These are phyloP conservation scores for Leptothorax acervorum DNA, from an alignment of 2,888 invertebrate genomes.

Conservation along the genomic window DNA sequence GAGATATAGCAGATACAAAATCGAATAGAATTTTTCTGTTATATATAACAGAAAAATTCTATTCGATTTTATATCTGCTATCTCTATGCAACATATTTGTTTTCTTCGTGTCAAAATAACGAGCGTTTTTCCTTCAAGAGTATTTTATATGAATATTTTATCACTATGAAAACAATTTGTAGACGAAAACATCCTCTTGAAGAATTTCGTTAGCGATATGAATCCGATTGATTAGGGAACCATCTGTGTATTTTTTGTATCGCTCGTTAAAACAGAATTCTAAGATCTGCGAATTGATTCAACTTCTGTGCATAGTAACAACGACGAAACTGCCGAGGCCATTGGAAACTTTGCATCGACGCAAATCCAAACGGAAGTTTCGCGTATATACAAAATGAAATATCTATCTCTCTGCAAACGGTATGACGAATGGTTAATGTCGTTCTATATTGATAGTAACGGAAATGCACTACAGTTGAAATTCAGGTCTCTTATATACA, in stretches of 20 bases:
- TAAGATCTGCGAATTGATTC: neutral
- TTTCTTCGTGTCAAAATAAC: neutral
- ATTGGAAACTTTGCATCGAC: neutral
- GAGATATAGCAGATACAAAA: neutral
- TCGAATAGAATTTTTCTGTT: neutral
- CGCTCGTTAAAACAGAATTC: conserved; percentile 11
- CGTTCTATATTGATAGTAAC: neutral
- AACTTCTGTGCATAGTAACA: neutral
- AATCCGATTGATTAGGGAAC: neutral
- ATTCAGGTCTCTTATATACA: neutral
- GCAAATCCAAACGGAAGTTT: conserved; percentile 9
- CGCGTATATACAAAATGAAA: neutral
- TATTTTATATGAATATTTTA: conserved; percentile 6
- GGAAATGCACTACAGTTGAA: neutral
- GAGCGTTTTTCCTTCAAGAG: neutral
- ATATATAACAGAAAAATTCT: neutral
- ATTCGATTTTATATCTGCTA: neutral
- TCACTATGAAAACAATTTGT: neutral
- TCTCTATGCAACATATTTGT: neutral
- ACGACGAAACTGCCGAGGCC: neutral
- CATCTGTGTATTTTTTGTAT: neutral
- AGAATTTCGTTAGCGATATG: neutral
- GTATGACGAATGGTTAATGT: neutral
- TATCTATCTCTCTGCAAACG: neutral
- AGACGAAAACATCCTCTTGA: neutral